Base-by-base conservation (phyloP, 2,888 invertebrate species). In the Heliconius erato region DNA sequence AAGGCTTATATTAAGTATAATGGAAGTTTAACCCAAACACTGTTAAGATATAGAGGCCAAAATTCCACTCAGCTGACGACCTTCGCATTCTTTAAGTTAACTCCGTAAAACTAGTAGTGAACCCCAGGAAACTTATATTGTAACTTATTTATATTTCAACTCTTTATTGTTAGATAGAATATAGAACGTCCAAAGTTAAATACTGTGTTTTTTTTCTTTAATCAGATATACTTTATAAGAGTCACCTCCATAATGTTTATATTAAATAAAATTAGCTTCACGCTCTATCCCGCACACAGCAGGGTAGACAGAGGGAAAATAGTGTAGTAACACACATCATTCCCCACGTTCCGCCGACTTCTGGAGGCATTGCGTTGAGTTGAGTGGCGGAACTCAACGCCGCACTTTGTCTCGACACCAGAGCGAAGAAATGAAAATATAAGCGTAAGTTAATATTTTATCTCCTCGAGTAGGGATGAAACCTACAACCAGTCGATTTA, bases 51-150 rank as follows among this genome's bases (percentile, higher is more conserved):
- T 71, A 71, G 83, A 83, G 77, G 83, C 68, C 77, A 35, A 76
- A 85, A 85, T 74, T 68, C 83, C 83, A 83, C 9, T 49, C 23
- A 54, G 35, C 74, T 26, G 19, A 19, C 26, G 76, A 40, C 80
- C 76, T 81, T 77, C 63, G 28, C 76, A 69, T 71, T 77, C 69
- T 76, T 77, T 71, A 65, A 49, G 11, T 14, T 67, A 67, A 35
- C 54, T 67, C 28, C 28, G 28, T 28, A 28, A 28, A 28, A 28
- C 28, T 68, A 14, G 35, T 12, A 26, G 16, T 32, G 2, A 23
- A 54, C 59, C 28, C 4, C 28, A 11, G 2, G 12, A 32, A 11
- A 74, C 54, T 59, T 40, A 40, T 40, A 35, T 9, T 40, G 0
- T 40, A 40, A 40, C 35, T 40, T 74, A 32, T 59, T 19, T 59